These are phyloP conservation scores for Ctenomys sociabilis DNA, from an alignment of 2,113 vertebrate genomes.

Conservation along the genomic window DNA sequence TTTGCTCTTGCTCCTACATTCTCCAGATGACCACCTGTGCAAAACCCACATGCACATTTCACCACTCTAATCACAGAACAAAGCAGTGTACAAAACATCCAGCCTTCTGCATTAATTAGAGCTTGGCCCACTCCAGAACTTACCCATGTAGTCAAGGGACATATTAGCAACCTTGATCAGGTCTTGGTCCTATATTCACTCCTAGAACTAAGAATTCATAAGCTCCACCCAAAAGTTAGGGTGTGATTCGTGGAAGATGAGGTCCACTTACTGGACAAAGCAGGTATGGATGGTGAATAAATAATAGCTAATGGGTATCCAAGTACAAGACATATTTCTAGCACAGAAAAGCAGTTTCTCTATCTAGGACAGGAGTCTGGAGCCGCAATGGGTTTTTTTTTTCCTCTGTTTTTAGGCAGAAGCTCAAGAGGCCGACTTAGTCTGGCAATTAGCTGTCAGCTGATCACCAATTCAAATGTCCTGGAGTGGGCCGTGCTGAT, in stretches of 20 bases:
- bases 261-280: not conserved
- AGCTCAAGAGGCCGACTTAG: constrained; percentile 65
- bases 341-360: not conserved
- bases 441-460: constrained; percentile 77
- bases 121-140: not conserved
- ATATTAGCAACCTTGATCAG: not conserved
- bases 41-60: not conserved
- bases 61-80: not conserved
- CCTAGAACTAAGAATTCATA: not conserved
- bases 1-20: not conserved
- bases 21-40: no score
- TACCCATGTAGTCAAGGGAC: not conserved
- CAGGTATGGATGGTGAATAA: not conserved
- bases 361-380: not conserved
- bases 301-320: not conserved
- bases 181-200: not conserved
- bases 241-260: not conserved
- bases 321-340: not conserved
- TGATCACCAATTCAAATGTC: constrained; percentile 79
- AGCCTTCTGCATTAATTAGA: not conserved
- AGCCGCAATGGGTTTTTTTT: not conserved
- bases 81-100: not conserved
- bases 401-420: constrained; percentile 51
- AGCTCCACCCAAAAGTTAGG: not conserved
- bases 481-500: constrained; percentile 71